Percentiles rank a stretch among this genome's conserved stretches.
Evolutionary conservation across 2,797 vertebrate species (phyloP).

Genomic region (Pempheris klunzingeri): DNA sequence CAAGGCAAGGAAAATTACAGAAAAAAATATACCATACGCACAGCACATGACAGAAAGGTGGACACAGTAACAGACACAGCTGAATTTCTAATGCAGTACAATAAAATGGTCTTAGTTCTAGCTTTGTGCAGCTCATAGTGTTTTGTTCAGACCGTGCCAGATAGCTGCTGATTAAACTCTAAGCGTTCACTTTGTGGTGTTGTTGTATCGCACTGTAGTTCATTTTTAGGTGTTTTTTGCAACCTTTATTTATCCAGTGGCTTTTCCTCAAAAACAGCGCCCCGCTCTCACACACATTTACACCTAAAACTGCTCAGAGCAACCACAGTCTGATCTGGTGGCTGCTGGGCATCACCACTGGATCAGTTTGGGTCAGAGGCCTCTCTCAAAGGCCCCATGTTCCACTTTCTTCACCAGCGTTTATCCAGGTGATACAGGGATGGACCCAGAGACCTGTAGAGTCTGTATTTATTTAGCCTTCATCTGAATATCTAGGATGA

Average conservation of each 20-base stretch:
- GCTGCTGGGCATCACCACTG: not conserved
- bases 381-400: slow-evolving; percentile 8
- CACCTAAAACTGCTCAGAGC: slow-evolving; percentile 4
- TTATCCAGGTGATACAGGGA: not conserved
- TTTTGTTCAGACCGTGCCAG: too few species aligned
- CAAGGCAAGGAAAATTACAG: too few species aligned
- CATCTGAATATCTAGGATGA: too few species aligned
- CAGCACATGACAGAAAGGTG: not conserved
- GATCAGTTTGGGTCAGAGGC: not conserved
- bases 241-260: too few species aligned
- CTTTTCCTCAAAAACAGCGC: not conserved
- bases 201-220: not conserved
- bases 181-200: not conserved
- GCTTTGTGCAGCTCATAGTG: not conserved
- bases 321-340: slow-evolving; percentile 6
- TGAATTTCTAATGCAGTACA: not conserved
- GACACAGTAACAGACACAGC: not conserved
- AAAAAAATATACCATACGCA: not conserved
- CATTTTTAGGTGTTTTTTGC: not conserved
- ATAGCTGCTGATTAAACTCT: too few species aligned
- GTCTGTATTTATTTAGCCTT: too few species aligned
- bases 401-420: slow-evolving; percentile 6
- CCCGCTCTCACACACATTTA: not conserved
- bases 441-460: not conserved
- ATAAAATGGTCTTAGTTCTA: not conserved